Conservation (phyloP, 2,113 vertebrate genomes). For the Pogona vitticeps region DNA sequence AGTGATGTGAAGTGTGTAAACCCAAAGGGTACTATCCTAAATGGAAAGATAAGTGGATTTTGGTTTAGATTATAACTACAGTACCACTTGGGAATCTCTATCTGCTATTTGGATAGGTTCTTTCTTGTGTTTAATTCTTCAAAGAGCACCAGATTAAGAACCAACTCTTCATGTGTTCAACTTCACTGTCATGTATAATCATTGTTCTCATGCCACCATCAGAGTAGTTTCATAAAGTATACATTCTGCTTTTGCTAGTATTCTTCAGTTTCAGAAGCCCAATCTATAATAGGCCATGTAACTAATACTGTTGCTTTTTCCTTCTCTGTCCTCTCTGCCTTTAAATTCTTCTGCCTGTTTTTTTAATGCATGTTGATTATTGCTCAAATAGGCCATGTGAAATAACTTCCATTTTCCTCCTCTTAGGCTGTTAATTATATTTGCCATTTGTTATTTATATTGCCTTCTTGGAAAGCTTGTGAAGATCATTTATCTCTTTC, state of each 20-base stretch:
- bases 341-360: not conserved
- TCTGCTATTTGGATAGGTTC: constrained; percentile 30
- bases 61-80: constrained; percentile 34
- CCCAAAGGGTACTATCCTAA: not conserved
- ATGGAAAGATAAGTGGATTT: not conserved
- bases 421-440: constrained; percentile 10
- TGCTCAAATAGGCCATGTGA: not conserved
- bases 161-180: not conserved
- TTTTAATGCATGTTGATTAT: not conserved
- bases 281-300: not conserved
- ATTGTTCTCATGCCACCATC: not conserved
- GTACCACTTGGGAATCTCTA: constrained; percentile 13
- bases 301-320: not conserved
- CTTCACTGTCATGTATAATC: not conserved
- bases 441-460: constrained; percentile 14
- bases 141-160: not conserved
- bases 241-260: not conserved
- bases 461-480: not conserved
- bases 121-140: not conserved
- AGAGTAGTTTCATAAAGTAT: not conserved
- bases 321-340: not conserved
- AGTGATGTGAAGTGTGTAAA: constrained; percentile 18
- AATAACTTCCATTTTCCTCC: not conserved
- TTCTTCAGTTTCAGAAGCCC: not conserved
- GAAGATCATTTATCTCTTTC: constrained; percentile 27